Evolutionary conservation across 2,888 invertebrate genomes (phyloP).

Genomic region (Cenopis cana): DNA sequence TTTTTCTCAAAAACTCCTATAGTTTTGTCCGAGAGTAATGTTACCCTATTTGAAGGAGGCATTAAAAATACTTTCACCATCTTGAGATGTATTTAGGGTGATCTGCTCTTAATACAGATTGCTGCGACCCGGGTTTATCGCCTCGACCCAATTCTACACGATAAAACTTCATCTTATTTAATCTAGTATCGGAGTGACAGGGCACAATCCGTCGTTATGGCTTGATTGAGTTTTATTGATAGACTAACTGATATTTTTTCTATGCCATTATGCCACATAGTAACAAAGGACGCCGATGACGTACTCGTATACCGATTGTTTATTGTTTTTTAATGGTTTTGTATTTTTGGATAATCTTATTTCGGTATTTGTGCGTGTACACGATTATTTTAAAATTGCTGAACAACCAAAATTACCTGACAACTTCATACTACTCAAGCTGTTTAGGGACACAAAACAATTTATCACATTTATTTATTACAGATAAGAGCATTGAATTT

Average conservation of each 20-base stretch:
- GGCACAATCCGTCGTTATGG: constrained; percentile 39
- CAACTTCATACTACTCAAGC: too few species aligned
- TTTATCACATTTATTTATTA: too few species aligned
- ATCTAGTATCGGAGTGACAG: constrained; percentile 41
- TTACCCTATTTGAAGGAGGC: constrained; percentile 3
- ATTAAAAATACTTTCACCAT: constrained; percentile 8
- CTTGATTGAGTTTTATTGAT: constrained; percentile 39
- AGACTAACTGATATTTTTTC: constrained; percentile 8
- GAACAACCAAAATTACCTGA: too few species aligned
- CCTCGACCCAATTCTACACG: constrained; percentile 49
- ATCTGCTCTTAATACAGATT: constrained; percentile 47
- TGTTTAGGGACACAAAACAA: too few species aligned
- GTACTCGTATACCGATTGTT: not conserved
- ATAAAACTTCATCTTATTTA: constrained; percentile 52
- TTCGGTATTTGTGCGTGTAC: not conserved
- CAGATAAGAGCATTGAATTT: too few species aligned
- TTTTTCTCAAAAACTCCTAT: too few species aligned
- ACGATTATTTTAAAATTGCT: not conserved
- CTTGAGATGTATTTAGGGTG: constrained; percentile 41
- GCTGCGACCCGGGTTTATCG: constrained; percentile 45
- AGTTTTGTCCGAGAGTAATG: not conserved
- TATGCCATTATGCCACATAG: not conserved
- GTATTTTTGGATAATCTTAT: not conserved
- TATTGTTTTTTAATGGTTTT: not conserved
- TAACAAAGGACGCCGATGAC: not conserved